Conservation (phyloP, 2,888 invertebrate species). For the Fabriciana adippe region DNA sequence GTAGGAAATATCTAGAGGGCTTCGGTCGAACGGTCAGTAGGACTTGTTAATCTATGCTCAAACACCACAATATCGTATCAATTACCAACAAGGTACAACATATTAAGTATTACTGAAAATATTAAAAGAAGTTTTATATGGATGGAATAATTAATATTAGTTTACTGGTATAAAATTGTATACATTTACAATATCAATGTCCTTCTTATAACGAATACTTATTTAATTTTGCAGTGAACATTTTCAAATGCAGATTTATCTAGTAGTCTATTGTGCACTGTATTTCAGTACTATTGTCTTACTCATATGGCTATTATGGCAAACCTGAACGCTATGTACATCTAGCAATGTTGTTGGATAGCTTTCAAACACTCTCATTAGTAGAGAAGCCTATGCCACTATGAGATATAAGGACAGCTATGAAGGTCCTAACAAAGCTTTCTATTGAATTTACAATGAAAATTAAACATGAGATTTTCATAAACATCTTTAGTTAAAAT, state of each 20-base stretch:
- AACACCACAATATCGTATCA: background rate
- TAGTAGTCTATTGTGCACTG: background rate
- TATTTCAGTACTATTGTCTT: conserved; percentile 20
- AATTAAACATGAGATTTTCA: background rate
- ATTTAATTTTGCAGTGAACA: background rate
- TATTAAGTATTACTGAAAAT: background rate
- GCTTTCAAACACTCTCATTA: conserved; percentile 33
- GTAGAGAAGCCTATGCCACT: conserved; percentile 29
- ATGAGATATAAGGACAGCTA: conserved; percentile 24
- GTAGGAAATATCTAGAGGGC: conserved; percentile 38
- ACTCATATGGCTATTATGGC: conserved; percentile 23
- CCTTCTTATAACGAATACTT: background rate
- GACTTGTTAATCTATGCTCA: background rate
- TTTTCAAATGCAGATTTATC: conserved; percentile 2
- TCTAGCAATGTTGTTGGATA: conserved; percentile 18
- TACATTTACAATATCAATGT: background rate
- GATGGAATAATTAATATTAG: too few relatives aligned
- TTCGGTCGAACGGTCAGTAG: conserved; percentile 33
- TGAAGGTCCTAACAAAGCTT: conserved; percentile 18
- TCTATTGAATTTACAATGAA: conserved; percentile 9
- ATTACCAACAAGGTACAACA: background rate
- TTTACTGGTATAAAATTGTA: too few relatives aligned
- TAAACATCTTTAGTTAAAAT: background rate
- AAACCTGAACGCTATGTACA: conserved; percentile 21
- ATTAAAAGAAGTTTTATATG: too few relatives aligned